Base-by-base conservation (phyloP, 2,888 invertebrate genomes). In the Zaprionus lineosus region DNA sequence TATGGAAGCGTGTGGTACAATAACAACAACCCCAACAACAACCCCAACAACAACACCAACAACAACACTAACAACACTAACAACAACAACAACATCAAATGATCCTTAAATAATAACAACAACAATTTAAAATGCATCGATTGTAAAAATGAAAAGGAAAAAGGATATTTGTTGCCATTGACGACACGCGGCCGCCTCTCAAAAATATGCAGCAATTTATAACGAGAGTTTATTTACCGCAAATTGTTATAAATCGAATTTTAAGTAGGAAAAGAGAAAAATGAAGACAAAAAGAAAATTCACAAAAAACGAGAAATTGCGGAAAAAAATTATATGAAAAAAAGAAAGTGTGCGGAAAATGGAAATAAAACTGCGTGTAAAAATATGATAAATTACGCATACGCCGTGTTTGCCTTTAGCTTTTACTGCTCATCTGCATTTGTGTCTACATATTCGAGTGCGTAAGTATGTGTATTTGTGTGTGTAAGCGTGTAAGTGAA, bases 201-300 rank as follows among this genome's bases (percentile, higher is more conserved):
- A 28, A 74, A 82, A 72, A 51, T 59, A 63, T 59, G 58, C 65
- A 62, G 43, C 59, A 70, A 70, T 83, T 85, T 82, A 85, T 74
- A 65, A 56, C 46, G 58, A 50, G 83, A 78, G 72, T 83, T 85
- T 79, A 79, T 79, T 85, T 85, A 68, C 76, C 85, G 75, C 84
- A 85, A 85, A 85, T 79, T 79, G 68, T 85, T 79, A 79, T 79
- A 85, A 78, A 79, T 79, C 78, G 85, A 85, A 71, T 85, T 78
- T 79, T 74, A 85, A 83, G 79, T 71, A 75, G 46, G 57, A 58
- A 39, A 41, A 60, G 21, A 41, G 31, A 37, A 28, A 46, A 12
- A 40, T 7, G 51, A 9, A 31, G n/a, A 14, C 4, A 11, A 18
- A 24, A 24, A 19, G 18, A 16, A 60, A 18, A 59, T 4, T 2